A percentile compares a stretch with the other conserved stretches of the same genome.
These are phyloP conservation scores for Lutraria rhynchaena DNA, from an alignment of 1,140 invertebrate genomes.

Conservation along the genomic window DNA sequence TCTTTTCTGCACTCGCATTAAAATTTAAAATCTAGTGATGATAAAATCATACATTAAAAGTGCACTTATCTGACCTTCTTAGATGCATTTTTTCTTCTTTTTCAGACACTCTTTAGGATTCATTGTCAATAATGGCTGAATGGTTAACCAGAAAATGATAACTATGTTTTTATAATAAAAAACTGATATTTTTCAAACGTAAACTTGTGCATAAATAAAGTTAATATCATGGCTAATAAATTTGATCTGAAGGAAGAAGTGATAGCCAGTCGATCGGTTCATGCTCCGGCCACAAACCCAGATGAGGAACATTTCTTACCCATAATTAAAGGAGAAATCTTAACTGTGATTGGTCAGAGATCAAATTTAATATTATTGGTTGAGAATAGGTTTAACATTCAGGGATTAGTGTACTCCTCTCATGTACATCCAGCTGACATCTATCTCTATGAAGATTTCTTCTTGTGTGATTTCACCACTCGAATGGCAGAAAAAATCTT, in stretches of 20 bases:
- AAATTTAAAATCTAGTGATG: too few relatives aligned
- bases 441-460: constrained; percentile 48
- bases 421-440: constrained; percentile 32
- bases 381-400: constrained; percentile 10
- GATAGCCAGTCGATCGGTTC: constrained; percentile 19
- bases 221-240: background rate
- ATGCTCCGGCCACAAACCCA: background rate
- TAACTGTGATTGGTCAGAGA: background rate
- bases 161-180: too few relatives aligned
- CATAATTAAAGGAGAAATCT: constrained; percentile 42
- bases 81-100: too few relatives aligned
- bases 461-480: constrained; percentile 38
- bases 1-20: too few relatives aligned
- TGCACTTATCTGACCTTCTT: too few relatives aligned
- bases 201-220: too few relatives aligned
- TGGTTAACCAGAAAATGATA: too few relatives aligned
- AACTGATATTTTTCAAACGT: too few relatives aligned
- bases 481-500: constrained; percentile 44
- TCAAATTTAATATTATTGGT: constrained; percentile 12
- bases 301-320: constrained; percentile 16
- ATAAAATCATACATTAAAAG: too few relatives aligned
- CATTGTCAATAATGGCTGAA: too few relatives aligned
- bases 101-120: too few relatives aligned
- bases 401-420: constrained; percentile 16
- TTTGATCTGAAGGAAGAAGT: background rate